Percentiles rank a stretch among this genome's conserved stretches.
Evolutionary conservation across 2,797 vertebrate species (phyloP).

Genomic region (Smutsia temminckii): DNA sequence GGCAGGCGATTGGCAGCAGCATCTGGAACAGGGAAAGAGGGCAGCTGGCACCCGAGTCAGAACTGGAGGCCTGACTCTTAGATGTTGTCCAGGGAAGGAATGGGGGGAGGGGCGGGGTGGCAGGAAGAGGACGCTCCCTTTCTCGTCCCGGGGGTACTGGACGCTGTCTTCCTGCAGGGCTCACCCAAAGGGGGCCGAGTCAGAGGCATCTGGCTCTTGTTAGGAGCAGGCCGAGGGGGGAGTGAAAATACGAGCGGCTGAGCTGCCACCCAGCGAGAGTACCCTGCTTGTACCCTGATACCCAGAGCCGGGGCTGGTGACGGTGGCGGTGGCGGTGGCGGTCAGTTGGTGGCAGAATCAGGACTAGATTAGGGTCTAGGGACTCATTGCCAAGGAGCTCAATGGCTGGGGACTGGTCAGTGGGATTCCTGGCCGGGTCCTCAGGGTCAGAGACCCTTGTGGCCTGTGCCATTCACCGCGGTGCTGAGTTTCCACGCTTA

Average conservation of each 20-base stretch:
- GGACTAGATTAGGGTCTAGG: neutral
- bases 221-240: conserved; percentile 39
- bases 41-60: neutral
- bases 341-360: neutral
- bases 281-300: conserved; percentile 22
- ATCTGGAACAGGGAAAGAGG: neutral
- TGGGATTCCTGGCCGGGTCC: neutral
- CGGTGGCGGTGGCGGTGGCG: neutral
- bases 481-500: neutral
- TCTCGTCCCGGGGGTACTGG: neutral
- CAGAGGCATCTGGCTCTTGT: conserved; percentile 68
- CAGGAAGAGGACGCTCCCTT: neutral
- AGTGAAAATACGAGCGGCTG: conserved; percentile 68
- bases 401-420: neutral
- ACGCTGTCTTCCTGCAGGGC: neutral
- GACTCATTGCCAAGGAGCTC: neutral
- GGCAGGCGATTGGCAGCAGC: neutral
- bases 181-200: neutral
- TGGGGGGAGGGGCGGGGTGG: neutral
- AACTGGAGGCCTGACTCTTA: neutral
- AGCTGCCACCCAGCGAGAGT: conserved; percentile 60
- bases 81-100: neutral
- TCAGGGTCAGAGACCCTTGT: neutral
- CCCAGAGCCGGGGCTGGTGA: neutral
- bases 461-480: neutral